Evolutionary conservation across 2,113 vertebrate species (phyloP).

Genomic region (Eurypyga helias): DNA sequence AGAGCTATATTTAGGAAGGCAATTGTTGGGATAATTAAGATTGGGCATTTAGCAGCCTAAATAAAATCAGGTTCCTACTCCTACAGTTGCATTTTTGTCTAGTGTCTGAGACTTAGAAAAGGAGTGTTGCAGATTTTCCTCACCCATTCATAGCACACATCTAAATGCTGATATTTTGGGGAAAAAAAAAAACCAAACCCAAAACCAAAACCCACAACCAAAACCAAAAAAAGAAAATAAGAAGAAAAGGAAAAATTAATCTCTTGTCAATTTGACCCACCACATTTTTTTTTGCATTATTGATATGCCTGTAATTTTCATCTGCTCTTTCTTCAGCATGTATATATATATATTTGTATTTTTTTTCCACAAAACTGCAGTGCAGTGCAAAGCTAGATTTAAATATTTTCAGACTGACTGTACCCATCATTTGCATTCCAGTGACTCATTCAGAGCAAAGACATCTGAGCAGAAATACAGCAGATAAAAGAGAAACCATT

Average conservation of each 20-base stretch:
- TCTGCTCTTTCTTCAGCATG: constrained; percentile 64
- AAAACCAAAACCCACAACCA: too few relatives aligned
- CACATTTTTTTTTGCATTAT: constrained; percentile 38
- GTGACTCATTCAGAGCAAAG: constrained; percentile 92
- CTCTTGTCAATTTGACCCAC: constrained; percentile 74
- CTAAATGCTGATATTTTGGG: constrained; percentile 67
- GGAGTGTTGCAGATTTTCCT: constrained; percentile 61
- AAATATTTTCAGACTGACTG: constrained; percentile 84
- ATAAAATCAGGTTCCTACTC: constrained; percentile 68
- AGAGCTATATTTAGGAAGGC: constrained; percentile 43
- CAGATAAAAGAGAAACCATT: constrained; percentile 99
- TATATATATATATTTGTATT: constrained; percentile 31
- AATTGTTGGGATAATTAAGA: constrained; percentile 60
- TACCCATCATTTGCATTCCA: constrained; percentile 97
- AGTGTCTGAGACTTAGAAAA: constrained; percentile 65
- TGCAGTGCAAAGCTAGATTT: constrained; percentile 83
- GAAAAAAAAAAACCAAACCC: background rate
- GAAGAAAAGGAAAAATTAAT: constrained; percentile 61
- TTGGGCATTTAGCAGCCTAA: constrained; percentile 64
- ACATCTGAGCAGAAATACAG: constrained; percentile 97
- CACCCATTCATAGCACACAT: constrained; percentile 59
- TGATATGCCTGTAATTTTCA: constrained; percentile 75
- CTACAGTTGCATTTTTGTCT: constrained; percentile 71
- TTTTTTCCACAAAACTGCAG: constrained; percentile 76
- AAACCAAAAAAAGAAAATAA: background rate